Evolutionary conservation across 2,888 invertebrate species (phyloP), one percentile per base, ranked within the genome.

Genomic region (Bugulina stolonifera): DNA sequence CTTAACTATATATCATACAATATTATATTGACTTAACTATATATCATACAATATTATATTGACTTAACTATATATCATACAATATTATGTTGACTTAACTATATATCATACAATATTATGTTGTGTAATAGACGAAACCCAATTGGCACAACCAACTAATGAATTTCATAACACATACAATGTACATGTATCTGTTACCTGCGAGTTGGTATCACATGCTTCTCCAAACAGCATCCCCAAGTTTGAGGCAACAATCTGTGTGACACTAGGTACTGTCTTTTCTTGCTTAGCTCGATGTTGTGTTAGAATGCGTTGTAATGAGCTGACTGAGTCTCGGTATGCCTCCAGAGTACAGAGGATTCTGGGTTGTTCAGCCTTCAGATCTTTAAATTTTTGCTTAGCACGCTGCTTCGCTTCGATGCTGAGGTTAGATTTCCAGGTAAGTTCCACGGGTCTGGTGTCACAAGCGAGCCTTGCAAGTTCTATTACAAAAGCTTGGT

Each of bases 141-240:
- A n/a, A n/a, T n/a, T n/a, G n/a, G n/a, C n/a, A n/a, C n/a, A n/a
- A n/a, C n/a, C n/a, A n/a, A n/a, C n/a, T n/a, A n/a, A n/a, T n/a
- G n/a, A n/a, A n/a, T n/a, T n/a, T n/a, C n/a, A n/a, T n/a, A n/a
- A n/a, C n/a, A n/a, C n/a, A n/a, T n/a, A n/a, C n/a, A n/a, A n/a
- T n/a, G n/a, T n/a, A n/a, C n/a, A n/a, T n/a, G n/a, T n/a, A n/a
- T n/a, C n/a, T n/a, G n/a, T n/a, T n/a, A n/a, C n/a, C n/a, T n/a
- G n/a, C n/a, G n/a, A n/a, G 5, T 43, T 43, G 43, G 18, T 18
- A 18, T 18, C 43, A 43, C 43, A 43, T 10, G 18, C 43, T 43
- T 64, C 64, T 10, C 32, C 64, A 64, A 64, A 64, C 34, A 64
- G 5, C 27, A 64, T 64, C 32, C 27, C 64, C 22, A 64, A 29